Evolutionary conservation across 2,888 invertebrate species (phyloP), one percentile per base, ranked within the genome.

Genomic region (Itoplectis maculator): DNA sequence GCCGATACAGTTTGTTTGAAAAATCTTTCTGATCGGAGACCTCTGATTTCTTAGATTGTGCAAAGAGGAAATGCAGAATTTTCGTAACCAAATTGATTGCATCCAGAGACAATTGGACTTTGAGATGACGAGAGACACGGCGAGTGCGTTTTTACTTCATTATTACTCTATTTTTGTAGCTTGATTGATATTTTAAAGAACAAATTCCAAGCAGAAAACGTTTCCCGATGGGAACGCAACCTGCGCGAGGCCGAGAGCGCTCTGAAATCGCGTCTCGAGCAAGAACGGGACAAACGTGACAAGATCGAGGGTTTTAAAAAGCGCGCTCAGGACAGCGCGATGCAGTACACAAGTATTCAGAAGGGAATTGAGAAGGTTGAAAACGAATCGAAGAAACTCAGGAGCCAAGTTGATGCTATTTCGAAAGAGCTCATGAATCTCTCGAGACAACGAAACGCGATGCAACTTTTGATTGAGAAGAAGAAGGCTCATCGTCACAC

Each of bases 61-160:
- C 91, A 98, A 99, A 93, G 98, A 99, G 93, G 95, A 97, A 40
- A 95, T 98, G 85, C 95, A 98, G 90, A 98, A 98, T 93, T 98
- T 97, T 93, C 98, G 99, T 89, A 97, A 98, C 91, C 98, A 99
- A 93, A 96, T 97, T 87, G 97, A 97, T 93, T 95, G 97, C 85
- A 96, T 99, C 88, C 95, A 96, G 61, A 97, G 97, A 91, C 98
- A 98, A 93, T 94, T 99, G 81, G 98, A 98, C 93, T 99, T 97
- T 93, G 98, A 99, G 93, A 95, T 95, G 79, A 96, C 97, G 56
- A 95, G 98, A 82, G 97, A 99, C 92, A 98, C 97, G 40, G 95
- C 96, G 94, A 97, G 98, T 97, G 90, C 20, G 75, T 61, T 49
- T 51, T 68, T 45, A 51, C n/a, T n/a, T n/a, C n/a, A n/a, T 20